Evolutionary conservation across 2,888 invertebrate genomes (phyloP).

Genomic region (Drosophila borealis): DNA sequence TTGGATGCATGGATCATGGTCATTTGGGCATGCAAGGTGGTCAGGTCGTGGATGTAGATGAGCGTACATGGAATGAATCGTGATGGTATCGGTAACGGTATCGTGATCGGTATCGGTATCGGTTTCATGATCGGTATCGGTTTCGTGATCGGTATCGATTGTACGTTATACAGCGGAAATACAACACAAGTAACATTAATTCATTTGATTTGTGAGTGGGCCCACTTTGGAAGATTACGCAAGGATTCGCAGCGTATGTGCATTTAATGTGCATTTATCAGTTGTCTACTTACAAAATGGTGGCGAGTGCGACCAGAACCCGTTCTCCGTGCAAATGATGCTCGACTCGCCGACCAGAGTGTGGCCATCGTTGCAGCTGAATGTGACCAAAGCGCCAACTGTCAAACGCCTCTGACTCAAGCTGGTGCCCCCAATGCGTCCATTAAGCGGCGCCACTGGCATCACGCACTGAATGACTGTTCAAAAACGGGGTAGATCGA

Average conservation of each 20-base stretch:
- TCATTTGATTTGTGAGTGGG: constrained; percentile 57
- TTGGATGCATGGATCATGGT: constrained; percentile 43
- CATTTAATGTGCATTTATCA: constrained; percentile 52
- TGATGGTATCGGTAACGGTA: constrained; percentile 30
- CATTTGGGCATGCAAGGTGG: constrained; percentile 46
- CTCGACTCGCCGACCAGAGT: constrained; percentile 89
- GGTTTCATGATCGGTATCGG: constrained; percentile 31
- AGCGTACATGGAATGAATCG: constrained; percentile 50
- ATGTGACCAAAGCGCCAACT: constrained; percentile 92
- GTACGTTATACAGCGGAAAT: constrained; percentile 68
- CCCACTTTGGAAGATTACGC: constrained; percentile 68
- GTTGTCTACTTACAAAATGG: constrained; percentile 89
- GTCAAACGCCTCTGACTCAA: constrained; percentile 88
- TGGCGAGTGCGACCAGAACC: constrained; percentile 94
- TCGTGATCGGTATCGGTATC: constrained; percentile 27
- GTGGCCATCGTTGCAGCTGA: constrained; percentile 90
- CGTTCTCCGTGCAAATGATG: constrained; percentile 94
- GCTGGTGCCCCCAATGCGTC: constrained; percentile 86
- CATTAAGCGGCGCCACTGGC: constrained; percentile 90
- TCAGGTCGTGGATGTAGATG: constrained; percentile 33
- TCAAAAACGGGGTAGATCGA: background rate
- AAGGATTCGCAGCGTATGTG: constrained; percentile 61
- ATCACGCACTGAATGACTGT: constrained; percentile 93
- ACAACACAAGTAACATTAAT: constrained; percentile 77
- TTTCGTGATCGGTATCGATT: constrained; percentile 38